A percentile compares a stretch with the other conserved stretches of the same genome.
These are phyloP conservation scores for Chloroclysta siterata DNA, from an alignment of 2,888 invertebrate genomes.

Conservation along the genomic window DNA sequence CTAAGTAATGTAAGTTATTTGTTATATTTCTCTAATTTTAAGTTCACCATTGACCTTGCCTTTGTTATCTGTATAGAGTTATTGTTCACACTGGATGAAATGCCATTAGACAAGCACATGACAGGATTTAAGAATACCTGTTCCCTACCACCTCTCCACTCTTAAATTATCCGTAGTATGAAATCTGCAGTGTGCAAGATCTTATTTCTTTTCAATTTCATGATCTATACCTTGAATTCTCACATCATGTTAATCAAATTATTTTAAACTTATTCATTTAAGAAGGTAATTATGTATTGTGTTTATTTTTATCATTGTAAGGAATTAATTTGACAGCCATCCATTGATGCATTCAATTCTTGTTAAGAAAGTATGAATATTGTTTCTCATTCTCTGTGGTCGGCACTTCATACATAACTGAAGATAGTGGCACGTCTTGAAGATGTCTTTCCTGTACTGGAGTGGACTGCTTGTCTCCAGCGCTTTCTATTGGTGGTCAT, in stretches of 20 bases:
- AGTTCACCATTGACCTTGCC: constrained; percentile 19
- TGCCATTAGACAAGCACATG: not conserved
- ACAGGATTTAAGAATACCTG: not conserved
- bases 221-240: constrained; percentile 49
- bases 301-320: constrained; percentile 34
- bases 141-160: not conserved
- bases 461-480: no score
- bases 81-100: constrained; percentile 6
- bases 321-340: constrained; percentile 52
- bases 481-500: no score
- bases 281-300: not conserved
- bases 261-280: constrained; percentile 21
- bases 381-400: no score
- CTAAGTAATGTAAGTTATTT: constrained; percentile 22
- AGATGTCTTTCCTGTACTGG: no score
- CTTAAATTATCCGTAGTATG: not conserved
- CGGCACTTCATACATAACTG: no score
- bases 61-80: constrained; percentile 7
- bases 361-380: constrained; percentile 2
- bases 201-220: constrained; percentile 32
- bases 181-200: constrained; percentile 18
- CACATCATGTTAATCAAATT: constrained; percentile 47
- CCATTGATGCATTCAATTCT: not conserved
- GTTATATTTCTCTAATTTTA: constrained; percentile 20
- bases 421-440: no score